Conservation (phyloP, 2,888 invertebrate genomes). For the Drosophila testacea region DNA sequence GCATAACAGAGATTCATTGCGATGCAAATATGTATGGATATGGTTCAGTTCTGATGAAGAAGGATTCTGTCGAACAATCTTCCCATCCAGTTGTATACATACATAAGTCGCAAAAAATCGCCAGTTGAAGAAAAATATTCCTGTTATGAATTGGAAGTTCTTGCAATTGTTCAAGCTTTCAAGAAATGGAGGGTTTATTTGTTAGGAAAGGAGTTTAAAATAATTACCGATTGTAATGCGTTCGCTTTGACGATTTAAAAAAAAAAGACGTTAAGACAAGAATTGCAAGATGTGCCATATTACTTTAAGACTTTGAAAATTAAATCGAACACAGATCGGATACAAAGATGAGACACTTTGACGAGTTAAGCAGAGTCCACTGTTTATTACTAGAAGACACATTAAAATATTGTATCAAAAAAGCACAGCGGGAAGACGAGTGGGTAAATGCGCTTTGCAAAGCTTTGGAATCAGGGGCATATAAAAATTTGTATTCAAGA, state of each 20-base stretch:
- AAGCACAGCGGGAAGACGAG: background rate
- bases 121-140: conserved; percentile 12
- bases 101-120: conserved; percentile 4
- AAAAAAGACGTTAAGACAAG: background rate
- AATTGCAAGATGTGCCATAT: background rate
- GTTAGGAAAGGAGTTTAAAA: too few relatives aligned
- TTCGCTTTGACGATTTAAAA: background rate
- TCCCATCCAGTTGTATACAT: conserved; percentile 9
- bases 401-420: background rate
- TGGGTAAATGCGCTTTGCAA: background rate
- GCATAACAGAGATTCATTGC: conserved; percentile 2
- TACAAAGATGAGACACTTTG: background rate
- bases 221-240: too few relatives aligned
- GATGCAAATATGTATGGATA: conserved; percentile 2
- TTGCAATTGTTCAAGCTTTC: too few relatives aligned
- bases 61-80: background rate
- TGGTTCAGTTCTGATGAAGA: conserved; percentile 6
- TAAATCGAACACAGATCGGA: background rate
- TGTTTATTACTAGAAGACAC: too few relatives aligned
- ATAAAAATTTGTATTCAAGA: too few relatives aligned
- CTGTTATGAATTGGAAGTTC: too few relatives aligned
- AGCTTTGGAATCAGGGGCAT: background rate
- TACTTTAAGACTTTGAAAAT: conserved; percentile 1
- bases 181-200: too few relatives aligned
- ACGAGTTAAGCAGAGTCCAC: too few relatives aligned